Conservation (phyloP, 2,797 vertebrate genomes). For the Sebastes taczanowskii region DNA sequence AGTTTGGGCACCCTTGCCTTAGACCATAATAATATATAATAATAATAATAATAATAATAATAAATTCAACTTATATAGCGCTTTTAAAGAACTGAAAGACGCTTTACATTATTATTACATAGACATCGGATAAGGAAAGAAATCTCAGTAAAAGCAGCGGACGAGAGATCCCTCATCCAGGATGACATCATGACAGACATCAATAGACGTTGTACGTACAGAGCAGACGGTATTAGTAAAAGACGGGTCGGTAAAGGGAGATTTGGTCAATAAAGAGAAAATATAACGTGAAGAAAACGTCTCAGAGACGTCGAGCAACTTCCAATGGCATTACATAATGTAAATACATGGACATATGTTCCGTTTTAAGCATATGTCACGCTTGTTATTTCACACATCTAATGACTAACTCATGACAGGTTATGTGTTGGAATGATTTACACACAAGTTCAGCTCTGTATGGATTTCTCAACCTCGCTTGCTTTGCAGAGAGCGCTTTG, state of each 20-base stretch:
- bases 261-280: not conserved
- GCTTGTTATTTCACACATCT: constrained; percentile 40
- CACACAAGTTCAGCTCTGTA: constrained; percentile 12
- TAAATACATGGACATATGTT: not conserved
- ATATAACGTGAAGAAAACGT: not conserved
- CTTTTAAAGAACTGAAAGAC: no score
- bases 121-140: not conserved
- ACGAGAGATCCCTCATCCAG: fast-evolving
- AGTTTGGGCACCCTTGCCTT: no score
- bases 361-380: constrained; percentile 25
- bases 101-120: no score
- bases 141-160: no score
- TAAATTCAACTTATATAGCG: no score
- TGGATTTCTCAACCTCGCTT: constrained; percentile 56
- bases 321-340: not conserved
- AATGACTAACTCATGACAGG: constrained; percentile 63
- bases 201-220: not conserved
- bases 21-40: not conserved
- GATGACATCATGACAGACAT: no score
- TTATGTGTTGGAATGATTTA: constrained; percentile 71
- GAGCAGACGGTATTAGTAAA: not conserved
- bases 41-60: no score
- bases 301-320: not conserved
- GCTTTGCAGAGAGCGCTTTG: constrained; percentile 85
- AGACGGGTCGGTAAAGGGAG: not conserved